Evolutionary conservation across 2,888 invertebrate genomes (phyloP), one percentile per base, ranked within the genome.

Genomic region (Aporophyla nigra): DNA sequence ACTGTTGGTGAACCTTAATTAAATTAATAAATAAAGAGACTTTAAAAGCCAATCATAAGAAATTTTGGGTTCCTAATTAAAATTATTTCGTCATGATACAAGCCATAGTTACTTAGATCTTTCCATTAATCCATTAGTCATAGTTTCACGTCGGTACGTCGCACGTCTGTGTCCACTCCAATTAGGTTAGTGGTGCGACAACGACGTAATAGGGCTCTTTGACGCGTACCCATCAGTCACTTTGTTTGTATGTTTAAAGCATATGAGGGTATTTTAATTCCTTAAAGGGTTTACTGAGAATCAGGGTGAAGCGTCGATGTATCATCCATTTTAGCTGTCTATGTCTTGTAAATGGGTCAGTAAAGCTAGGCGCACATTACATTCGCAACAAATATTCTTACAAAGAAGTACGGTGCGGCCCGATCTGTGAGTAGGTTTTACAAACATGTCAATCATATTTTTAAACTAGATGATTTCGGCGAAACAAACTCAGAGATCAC

Each of bases 51-150:
- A 16, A n/a, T 43, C 1, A 5, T 7, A 24, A n/a, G 10, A 27
- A 33, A 43, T 43, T 73, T 16, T 1, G 12, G 10, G 16, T 59
- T 16, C 4, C 16, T n/a, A 53, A 46, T n/a, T 33, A 33, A 46
- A 14, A 33, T 0, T 6, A 27, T 70, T 27, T 10, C 33, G 61
- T 51, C 53, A 43, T 40, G 1, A 21, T 27, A 24, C 5, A 2
- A 43, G 19, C n/a, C 24, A 14, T 65, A 43, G n/a, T 66, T 58
- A 73, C 46, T 27, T 69, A 49, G 59, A 69, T 71, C n/a, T n/a
- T n/a, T n/a, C n/a, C n/a, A n/a, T 61, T 71, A 86, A 78, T 84
- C 74, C 81, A 86, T 84, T 86, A 78, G 75, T 76, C 72, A 81
- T 14, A 75, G 59, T 86, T 75, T 67, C 67, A 54, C 49, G 71